These are phyloP conservation scores for Leuciscus idus DNA, from an alignment of 2,113 vertebrate species.

Conservation along the genomic window DNA sequence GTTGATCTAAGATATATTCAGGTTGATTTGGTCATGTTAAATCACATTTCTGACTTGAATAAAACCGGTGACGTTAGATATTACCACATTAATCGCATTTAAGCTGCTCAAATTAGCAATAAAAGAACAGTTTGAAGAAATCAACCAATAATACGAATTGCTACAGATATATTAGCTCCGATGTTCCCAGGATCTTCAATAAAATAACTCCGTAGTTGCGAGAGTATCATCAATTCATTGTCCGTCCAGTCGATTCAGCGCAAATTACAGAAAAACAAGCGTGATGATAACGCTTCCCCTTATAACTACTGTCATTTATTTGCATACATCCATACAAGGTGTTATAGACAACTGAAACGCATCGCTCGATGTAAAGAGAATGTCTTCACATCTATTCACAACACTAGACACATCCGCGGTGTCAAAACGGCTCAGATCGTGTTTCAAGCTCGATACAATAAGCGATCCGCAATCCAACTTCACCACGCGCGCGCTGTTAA, in stretches of 20 bases:
- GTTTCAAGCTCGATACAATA: constrained; percentile 4
- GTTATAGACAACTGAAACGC: background rate
- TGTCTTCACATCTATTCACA: constrained; percentile 9
- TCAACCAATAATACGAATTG: background rate
- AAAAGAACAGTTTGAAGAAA: background rate
- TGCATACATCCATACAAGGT: background rate
- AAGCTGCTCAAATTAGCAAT: background rate
- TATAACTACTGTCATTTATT: background rate
- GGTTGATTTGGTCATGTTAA: background rate
- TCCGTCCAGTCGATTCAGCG: background rate
- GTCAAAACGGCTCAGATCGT: background rate
- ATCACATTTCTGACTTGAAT: background rate
- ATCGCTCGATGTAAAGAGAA: background rate
- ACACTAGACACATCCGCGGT: background rate
- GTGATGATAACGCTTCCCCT: background rate
- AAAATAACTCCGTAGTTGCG: background rate
- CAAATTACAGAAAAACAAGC: background rate
- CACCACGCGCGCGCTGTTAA: background rate
- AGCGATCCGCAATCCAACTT: constrained; percentile 26
- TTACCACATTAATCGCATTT: background rate
- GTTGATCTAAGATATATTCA: background rate
- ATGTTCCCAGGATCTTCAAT: background rate
- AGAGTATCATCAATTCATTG: background rate
- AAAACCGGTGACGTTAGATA: background rate
- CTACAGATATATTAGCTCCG: background rate